Evolutionary conservation across 2,797 vertebrate species (phyloP), one percentile per base, ranked within the genome.

Genomic region (Tangara arthus): DNA sequence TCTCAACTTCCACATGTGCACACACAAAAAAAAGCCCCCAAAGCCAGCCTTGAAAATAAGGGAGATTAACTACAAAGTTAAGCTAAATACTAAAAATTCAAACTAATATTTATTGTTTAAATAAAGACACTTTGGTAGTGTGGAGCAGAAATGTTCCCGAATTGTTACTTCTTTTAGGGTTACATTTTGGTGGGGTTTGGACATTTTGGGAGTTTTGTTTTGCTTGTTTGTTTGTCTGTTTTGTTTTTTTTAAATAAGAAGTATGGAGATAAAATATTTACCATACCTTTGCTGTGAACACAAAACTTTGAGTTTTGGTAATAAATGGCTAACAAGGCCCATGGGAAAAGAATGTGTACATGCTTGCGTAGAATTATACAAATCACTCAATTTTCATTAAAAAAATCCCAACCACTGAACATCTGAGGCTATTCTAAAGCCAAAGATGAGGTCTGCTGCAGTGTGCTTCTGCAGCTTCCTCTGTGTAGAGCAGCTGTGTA

Each of bases 281-380:
- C 44, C 5, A 20, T 55, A 61, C 1, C 18, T 56, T 59, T 69
- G 6, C 26, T 66, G 16, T 37, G 64, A 85, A 63, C 6, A 41
- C 1, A 2, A 39, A 72, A 28, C 7, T 44, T 34, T 56, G 47
- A 56, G 10, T 47, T 79, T 63, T 20, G 19, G 8, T 21, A 37
- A 83, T 26, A 61, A 52, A 53, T 22, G 13, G 10, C 5, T 57
- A 65, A 60, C 10, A 86, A 75, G 21, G 13, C 21, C n/a, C 16
- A 44, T 4, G 15, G 16, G 21, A 66, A 65, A 7, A 8, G 2
- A 5, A 0, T 16, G 9, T 32, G 4, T 30, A 22, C 12, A 21
- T 34, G 2, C 8, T 75, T 75, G 28, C 37, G 26, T 44, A 50
- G 21, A 75, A 55, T 55, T 11, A 61, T 23, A 53, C 50, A 65